Percentiles rank a stretch among this genome's conserved stretches.
Evolutionary conservation across 2,113 vertebrate species (phyloP).

Genomic region (Campylorhamphus procurvoides): DNA sequence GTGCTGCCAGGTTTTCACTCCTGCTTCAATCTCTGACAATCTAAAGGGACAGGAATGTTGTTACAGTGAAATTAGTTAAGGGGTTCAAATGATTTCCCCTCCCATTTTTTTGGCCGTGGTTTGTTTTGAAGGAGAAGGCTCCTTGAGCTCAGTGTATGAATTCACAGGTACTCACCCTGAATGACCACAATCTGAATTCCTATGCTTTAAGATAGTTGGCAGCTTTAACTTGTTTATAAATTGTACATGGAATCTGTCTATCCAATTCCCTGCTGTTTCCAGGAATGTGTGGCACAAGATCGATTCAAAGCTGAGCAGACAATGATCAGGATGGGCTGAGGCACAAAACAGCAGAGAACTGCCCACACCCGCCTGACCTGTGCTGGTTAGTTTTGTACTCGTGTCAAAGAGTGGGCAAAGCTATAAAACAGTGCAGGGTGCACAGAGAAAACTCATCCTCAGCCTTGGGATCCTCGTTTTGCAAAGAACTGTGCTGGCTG

Average conservation of each 20-base stretch:
- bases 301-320: not conserved
- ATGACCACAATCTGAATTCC: not conserved
- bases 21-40: not conserved
- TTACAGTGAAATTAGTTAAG: not conserved
- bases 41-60: not conserved
- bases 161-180: not conserved
- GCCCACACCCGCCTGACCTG: accelerated
- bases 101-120: not conserved
- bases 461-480: not conserved
- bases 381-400: not conserved
- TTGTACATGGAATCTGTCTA: not conserved
- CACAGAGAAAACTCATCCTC: not conserved
- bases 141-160: not conserved
- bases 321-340: not conserved
- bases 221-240: not conserved
- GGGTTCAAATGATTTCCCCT: not conserved
- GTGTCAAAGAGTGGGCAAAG: not conserved
- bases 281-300: not conserved
- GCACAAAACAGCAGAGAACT: not conserved
- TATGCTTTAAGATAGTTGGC: not conserved
- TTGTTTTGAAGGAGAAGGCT: not conserved
- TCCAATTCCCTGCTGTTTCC: not conserved
- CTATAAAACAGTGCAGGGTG: not conserved
- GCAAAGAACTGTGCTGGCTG: not conserved
- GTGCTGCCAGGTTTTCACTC: not conserved